Evolutionary conservation across 2,797 vertebrate genomes (phyloP).

Genomic region (Rhodeus uyekii): DNA sequence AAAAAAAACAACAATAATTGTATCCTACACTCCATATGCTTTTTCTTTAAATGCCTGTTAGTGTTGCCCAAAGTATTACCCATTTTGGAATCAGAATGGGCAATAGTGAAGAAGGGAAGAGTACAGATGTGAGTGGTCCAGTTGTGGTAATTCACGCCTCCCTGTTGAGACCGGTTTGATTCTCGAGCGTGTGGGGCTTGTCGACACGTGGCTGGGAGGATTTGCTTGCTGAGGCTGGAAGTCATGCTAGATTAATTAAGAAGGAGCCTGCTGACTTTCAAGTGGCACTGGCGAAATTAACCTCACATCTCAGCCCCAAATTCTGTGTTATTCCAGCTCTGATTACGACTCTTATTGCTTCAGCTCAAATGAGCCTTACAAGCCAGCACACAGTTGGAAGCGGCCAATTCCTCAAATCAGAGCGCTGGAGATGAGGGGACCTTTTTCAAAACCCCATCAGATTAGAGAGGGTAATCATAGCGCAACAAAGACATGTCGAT

Average conservation of each 20-base stretch:
- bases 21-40: neutral
- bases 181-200: slow-evolving; percentile 28
- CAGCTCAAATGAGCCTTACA: slow-evolving; percentile 53
- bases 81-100: neutral
- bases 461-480: slow-evolving; percentile 56
- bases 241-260: slow-evolving; percentile 79
- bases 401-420: slow-evolving; percentile 49
- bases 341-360: slow-evolving; percentile 51
- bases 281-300: slow-evolving; percentile 74
- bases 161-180: slow-evolving; percentile 12
- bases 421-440: slow-evolving; percentile 24
- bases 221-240: slow-evolving; percentile 69
- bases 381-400: slow-evolving; percentile 46
- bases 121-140: slow-evolving; percentile 3
- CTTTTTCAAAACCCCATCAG: slow-evolving; percentile 45
- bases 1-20: too few relatives aligned
- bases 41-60: neutral
- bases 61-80: neutral
- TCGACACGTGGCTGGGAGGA: slow-evolving; percentile 38
- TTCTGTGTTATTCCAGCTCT: slow-evolving; percentile 47
- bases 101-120: neutral
- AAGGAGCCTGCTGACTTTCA: slow-evolving; percentile 80
- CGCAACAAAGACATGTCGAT: slow-evolving; percentile 48
- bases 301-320: slow-evolving; percentile 60
- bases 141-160: slow-evolving; percentile 25